These are phyloP conservation scores for Drosophila bunnanda DNA, from an alignment of 2,888 invertebrate genomes.

Conservation along the genomic window DNA sequence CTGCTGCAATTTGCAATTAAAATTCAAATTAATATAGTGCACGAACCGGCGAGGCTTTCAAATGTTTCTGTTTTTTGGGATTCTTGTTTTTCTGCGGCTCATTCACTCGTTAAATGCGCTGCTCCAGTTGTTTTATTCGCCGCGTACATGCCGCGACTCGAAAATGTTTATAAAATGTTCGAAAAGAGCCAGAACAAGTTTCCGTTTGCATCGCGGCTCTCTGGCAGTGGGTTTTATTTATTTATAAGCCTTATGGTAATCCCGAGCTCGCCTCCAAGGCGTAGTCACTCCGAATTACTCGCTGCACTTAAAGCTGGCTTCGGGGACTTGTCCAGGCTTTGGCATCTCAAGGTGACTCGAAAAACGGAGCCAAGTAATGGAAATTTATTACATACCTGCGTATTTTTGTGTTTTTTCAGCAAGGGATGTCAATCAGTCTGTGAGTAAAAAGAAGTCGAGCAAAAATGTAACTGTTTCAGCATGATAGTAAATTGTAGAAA, in stretches of 20 bases:
- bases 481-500: background rate
- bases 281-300: slow-evolving; percentile 56
- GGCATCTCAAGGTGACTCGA: slow-evolving; percentile 70
- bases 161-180: slow-evolving; percentile 67
- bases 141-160: slow-evolving; percentile 41
- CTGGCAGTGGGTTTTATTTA: slow-evolving; percentile 58
- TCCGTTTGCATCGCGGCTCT: slow-evolving; percentile 29
- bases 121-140: slow-evolving; percentile 47
- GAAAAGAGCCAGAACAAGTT: slow-evolving; percentile 62
- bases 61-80: slow-evolving; percentile 43
- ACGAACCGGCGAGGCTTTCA: slow-evolving; percentile 61
- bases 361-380: slow-evolving; percentile 29
- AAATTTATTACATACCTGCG: slow-evolving; percentile 37
- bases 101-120: slow-evolving; percentile 55
- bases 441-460: slow-evolving; percentile 41
- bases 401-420: slow-evolving; percentile 9
- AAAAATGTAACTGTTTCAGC: background rate
- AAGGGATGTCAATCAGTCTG: slow-evolving; percentile 33
- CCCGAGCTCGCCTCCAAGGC: slow-evolving; percentile 60
- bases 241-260: slow-evolving; percentile 70
- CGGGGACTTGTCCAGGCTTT: slow-evolving; percentile 41
- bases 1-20: slow-evolving; percentile 70
- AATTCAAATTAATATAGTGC: slow-evolving; percentile 78
- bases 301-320: slow-evolving; percentile 30
- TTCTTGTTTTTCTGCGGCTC: slow-evolving; percentile 22